Evolutionary conservation across 2,888 invertebrate genomes (phyloP).

Genomic region (Eudasyphora cyanicolor): DNA sequence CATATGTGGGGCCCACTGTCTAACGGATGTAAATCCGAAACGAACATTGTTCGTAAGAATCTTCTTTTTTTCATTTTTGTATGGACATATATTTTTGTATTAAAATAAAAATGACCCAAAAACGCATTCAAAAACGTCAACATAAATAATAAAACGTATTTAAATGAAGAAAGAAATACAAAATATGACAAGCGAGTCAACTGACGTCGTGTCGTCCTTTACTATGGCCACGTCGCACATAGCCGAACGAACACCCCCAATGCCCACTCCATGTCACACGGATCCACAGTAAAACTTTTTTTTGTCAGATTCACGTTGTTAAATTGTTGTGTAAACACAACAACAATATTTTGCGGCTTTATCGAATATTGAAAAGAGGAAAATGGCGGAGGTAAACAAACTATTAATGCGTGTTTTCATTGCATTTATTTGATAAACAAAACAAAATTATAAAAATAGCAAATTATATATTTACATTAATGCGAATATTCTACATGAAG

Average conservation of each 20-base stretch:
- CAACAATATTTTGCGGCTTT: neutral
- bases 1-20: neutral
- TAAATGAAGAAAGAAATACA: neutral
- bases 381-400: neutral
- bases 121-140: conserved; percentile 66
- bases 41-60: conserved; percentile 46
- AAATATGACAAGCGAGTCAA: neutral
- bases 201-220: too few species aligned
- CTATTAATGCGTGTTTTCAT: conserved; percentile 17
- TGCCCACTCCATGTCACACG: neutral
- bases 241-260: neutral
- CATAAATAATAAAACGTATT: conserved; percentile 33
- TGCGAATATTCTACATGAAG: too few species aligned
- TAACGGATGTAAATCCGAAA: conserved; percentile 60
- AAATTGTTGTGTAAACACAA: neutral
- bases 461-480: conserved; percentile 15
- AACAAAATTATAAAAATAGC: neutral
- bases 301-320: conserved; percentile 1
- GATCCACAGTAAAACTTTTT: too few species aligned
- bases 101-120: conserved; percentile 74
- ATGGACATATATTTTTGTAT: conserved; percentile 64
- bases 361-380: neutral
- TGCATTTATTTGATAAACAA: conserved; percentile 1
- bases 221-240: neutral
- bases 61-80: too few species aligned